Base-by-base conservation (phyloP, 2,797 vertebrate genomes). In the Danio choprae region DNA sequence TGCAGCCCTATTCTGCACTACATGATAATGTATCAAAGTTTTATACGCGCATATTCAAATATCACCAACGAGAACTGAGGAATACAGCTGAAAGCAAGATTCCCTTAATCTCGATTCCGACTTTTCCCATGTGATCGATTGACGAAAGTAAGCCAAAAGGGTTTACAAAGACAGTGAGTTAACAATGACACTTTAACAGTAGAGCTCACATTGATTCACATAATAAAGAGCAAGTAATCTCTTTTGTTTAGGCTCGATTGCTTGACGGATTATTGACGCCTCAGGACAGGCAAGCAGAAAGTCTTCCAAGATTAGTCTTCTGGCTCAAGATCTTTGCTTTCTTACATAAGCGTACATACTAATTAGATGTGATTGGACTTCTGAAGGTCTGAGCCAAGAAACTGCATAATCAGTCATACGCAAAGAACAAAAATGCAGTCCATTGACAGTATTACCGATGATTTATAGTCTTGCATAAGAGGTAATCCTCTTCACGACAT, bases 181-280 rank as follows among this genome's bases (percentile, higher is more conserved):
- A 10, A 56, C 5, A 6, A 36, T 7, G 9, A 51, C 46, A 1
- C 44, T 46, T 68, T n/a, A 68, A 50, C 36, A 68, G 13, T 8
- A 4, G 11, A 40, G 40, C 38, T 20, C n/a, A 22, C 12, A 22
- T 63, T n/a, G 18, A 6, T 43, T 29, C 29, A 1, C 29, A 56
- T 40, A 62, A 58, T 13, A 67, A 59, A 70, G 68, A 82, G 85
- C 83, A 29, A 89, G 86, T 88, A 77, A 63, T 20, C n/a, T 69
- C 29, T 88, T 79, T 89, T 87, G 74, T 87, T 90, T 78, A 53
- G 78, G 69, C 3, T 77, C 89, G 87, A 90, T 87, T 88, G 80
- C 86, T 83, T 56, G 81, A 48, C 80, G 85, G 86, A 86, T 86
- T 71, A 58, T 88, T 75, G 79, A 77, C 10, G 58, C 51, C 38